These are phyloP conservation scores for Orthosia incerta DNA, from an alignment of 2,888 invertebrate genomes.

Conservation along the genomic window DNA sequence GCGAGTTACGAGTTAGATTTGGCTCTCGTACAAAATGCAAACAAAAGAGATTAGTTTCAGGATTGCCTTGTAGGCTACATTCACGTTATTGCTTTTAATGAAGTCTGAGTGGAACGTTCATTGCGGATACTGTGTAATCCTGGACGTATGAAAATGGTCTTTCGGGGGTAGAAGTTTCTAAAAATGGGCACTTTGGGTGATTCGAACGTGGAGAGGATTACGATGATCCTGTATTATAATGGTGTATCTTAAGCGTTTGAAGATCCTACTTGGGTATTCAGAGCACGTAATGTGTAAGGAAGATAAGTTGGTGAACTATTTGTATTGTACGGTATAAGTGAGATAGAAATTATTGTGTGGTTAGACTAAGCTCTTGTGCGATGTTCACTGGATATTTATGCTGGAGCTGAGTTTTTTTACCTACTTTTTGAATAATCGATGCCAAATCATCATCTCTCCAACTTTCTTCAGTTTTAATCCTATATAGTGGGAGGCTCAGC, in stretches of 20 bases:
- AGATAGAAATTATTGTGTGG: constrained; percentile 55
- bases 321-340: constrained; percentile 53
- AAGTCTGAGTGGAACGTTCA: constrained; percentile 72
- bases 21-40: constrained; percentile 83
- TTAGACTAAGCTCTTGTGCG: constrained; percentile 31
- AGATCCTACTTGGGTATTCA: constrained; percentile 72
- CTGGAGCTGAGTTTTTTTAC: too few relatives aligned
- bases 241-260: constrained; percentile 67
- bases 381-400: constrained; percentile 16
- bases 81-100: constrained; percentile 78
- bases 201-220: constrained; percentile 71
- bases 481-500: fast-evolving
- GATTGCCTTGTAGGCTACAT: constrained; percentile 76
- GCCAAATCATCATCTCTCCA: not conserved
- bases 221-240: constrained; percentile 74
- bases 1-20: constrained; percentile 76
- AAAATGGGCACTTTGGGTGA: constrained; percentile 70
- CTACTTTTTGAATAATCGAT: not conserved
- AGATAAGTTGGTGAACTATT: constrained; percentile 70
- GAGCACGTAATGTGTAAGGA: constrained; percentile 69
- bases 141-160: constrained; percentile 64
- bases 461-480: too few relatives aligned
- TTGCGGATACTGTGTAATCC: constrained; percentile 66
- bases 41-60: constrained; percentile 84
- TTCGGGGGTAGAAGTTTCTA: constrained; percentile 66